A percentile compares a stretch with the other conserved stretches of the same genome.
These are phyloP conservation scores for Lepidurus arcticus DNA, from an alignment of 1,140 invertebrate genomes.

Conservation along the genomic window DNA sequence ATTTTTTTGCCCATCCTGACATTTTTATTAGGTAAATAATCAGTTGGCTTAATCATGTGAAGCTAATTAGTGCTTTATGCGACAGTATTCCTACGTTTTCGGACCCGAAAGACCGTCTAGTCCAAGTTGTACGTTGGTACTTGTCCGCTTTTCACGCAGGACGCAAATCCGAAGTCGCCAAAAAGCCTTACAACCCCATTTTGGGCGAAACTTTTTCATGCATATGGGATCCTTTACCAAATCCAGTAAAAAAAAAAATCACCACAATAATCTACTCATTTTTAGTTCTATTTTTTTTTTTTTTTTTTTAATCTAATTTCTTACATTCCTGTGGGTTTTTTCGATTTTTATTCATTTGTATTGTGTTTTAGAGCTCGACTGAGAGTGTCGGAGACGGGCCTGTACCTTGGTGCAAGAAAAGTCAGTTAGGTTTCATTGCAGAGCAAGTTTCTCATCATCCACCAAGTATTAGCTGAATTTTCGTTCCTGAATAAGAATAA, in stretches of 20 bases:
- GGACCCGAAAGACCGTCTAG: slow-evolving; percentile 80
- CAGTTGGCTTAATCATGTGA: not conserved
- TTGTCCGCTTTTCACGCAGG: slow-evolving; percentile 95
- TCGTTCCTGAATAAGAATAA: not conserved
- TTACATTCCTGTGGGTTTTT: not conserved
- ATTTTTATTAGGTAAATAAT: slow-evolving; percentile 79
- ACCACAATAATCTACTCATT: not conserved
- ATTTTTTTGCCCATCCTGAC: slow-evolving; percentile 97
- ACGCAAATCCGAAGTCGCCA: slow-evolving; percentile 85
- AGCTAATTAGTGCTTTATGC: not conserved
- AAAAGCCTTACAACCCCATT: slow-evolving; percentile 97
- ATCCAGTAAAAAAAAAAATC: not conserved
- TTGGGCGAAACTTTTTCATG: slow-evolving; percentile 91
- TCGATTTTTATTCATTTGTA: not conserved
- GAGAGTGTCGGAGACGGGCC: slow-evolving; percentile 62
- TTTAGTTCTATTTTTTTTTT: not conserved
- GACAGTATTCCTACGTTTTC: slow-evolving; percentile 46
- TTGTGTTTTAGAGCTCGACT: not conserved
- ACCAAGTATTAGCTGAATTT: slow-evolving; percentile 62
- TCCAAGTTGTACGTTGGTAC: slow-evolving; percentile 91
- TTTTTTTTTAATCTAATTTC: not conserved
- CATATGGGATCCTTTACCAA: slow-evolving; percentile 59
- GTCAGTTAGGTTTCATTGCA: slow-evolving; percentile 84
- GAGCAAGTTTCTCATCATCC: slow-evolving; percentile 99
- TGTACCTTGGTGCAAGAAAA: slow-evolving; percentile 69